Evolutionary conservation across 2,888 invertebrate genomes (phyloP).

Genomic region (Drosophila lutescens): DNA sequence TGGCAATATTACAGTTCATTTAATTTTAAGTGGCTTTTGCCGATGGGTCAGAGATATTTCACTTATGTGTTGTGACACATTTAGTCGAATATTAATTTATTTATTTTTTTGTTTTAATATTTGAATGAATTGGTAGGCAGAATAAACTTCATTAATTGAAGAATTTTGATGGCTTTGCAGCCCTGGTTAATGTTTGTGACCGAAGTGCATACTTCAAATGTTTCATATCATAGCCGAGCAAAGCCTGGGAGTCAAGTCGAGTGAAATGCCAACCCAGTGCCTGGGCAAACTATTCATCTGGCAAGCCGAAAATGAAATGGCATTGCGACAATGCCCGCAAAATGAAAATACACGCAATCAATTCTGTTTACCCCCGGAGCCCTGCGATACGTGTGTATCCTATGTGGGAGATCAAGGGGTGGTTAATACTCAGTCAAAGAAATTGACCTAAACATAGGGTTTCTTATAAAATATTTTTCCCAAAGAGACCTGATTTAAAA

Average conservation of each 20-base stretch:
- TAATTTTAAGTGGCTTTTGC: no score
- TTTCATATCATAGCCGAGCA: slow-evolving; percentile 50
- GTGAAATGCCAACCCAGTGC: slow-evolving; percentile 12
- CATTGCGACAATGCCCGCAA: slow-evolving; percentile 61
- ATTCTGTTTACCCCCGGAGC: slow-evolving; percentile 68
- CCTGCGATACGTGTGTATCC: slow-evolving; percentile 26
- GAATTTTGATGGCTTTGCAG: neutral
- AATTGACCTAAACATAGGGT: no score
- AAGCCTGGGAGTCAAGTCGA: slow-evolving; percentile 12
- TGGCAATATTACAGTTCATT: no score
- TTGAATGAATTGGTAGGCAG: no score
- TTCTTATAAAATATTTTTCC: neutral
- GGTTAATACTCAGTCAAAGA: slow-evolving; percentile 16
- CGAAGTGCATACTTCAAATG: slow-evolving; percentile 42
- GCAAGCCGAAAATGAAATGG: slow-evolving; percentile 62
- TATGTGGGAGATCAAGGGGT: slow-evolving; percentile 9
- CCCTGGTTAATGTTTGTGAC: slow-evolving; percentile 19
- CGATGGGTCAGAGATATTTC: no score
- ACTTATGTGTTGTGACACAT: no score
- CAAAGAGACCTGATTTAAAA: no score
- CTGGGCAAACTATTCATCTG: slow-evolving; percentile 50
- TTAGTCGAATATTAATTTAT: no score
- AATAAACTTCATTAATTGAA: no score
- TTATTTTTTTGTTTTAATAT: no score
- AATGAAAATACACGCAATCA: slow-evolving; percentile 77